Percentiles rank a stretch among this genome's conserved stretches.
phyloP scores from a whole-genome alignment of 2,888 invertebrate species.

The Epinotia bilunana region DNA sequence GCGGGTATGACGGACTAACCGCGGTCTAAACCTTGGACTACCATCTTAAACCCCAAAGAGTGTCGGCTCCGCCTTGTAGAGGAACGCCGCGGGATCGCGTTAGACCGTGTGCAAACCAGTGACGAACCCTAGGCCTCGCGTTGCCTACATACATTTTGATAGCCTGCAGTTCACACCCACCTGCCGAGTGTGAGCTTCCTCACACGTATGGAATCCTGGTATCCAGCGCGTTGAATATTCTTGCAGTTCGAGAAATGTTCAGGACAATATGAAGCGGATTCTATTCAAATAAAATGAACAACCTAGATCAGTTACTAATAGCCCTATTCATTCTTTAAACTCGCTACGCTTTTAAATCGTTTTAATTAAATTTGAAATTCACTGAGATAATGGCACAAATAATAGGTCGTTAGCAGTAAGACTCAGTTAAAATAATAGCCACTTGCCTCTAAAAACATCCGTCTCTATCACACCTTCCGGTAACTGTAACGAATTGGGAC shows the following conservation, averaged over 20 bases:
- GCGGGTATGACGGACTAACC: too few species aligned
- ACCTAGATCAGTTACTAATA: constrained; percentile 16
- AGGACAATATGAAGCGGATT: neutral
- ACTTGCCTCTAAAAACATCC: constrained; percentile 13
- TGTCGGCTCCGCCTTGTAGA: too few species aligned
- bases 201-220: too few species aligned
- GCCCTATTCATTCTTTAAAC: constrained; percentile 31
- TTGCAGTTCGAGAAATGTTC: neutral
- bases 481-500: constrained; percentile 35
- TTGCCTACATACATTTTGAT: too few species aligned
- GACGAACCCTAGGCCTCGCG: too few species aligned
- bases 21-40: too few species aligned
- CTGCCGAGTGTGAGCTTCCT: too few species aligned
- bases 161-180: too few species aligned
- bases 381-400: constrained; percentile 41
- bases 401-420: constrained; percentile 40
- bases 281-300: neutral
- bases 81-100: too few species aligned
- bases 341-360: neutral
- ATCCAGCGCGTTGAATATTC: neutral
- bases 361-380: constrained; percentile 42
- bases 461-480: constrained; percentile 29
- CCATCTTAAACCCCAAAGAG: too few species aligned
- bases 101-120: too few species aligned
- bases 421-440: constrained; percentile 30